Conservation (phyloP, 2,797 vertebrate species). For the Coendou prehensilis region DNA sequence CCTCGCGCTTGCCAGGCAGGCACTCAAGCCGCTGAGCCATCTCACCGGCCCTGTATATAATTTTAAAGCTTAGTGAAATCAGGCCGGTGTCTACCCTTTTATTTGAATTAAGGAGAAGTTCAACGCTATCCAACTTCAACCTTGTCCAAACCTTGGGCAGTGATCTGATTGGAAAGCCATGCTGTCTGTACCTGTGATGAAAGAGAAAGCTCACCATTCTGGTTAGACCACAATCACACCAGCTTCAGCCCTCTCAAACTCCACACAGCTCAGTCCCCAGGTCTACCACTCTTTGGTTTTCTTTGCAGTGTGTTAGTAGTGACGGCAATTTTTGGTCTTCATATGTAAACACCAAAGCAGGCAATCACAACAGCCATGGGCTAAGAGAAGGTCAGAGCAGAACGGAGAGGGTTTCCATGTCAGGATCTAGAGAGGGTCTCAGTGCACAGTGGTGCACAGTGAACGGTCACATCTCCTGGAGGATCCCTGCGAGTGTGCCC, state of each 20-base stretch:
- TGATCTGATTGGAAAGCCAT: background rate
- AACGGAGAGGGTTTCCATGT: background rate
- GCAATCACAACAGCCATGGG: background rate
- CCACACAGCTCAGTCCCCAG: background rate
- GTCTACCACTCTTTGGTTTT: background rate
- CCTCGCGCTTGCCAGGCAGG: too few species aligned
- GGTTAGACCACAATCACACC: background rate
- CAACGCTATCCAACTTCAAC: background rate
- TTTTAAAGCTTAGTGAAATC: constrained; percentile 33
- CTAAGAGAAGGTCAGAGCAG: background rate
- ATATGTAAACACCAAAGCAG: background rate
- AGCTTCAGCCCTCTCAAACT: background rate
- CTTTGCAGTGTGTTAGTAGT: background rate
- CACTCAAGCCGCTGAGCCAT: too few species aligned
- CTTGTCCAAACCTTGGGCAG: background rate
- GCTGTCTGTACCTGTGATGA: background rate
- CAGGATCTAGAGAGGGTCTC: background rate
- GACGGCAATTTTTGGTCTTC: background rate
- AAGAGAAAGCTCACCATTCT: background rate
- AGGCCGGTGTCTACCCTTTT: background rate
- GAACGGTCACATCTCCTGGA: background rate
- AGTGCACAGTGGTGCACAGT: background rate
- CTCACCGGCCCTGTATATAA: background rate
- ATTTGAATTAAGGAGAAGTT: background rate
- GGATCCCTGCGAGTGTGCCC: background rate